Conservation (phyloP, 1,140 invertebrate genomes). For the Matsumurasca onukii region DNA sequence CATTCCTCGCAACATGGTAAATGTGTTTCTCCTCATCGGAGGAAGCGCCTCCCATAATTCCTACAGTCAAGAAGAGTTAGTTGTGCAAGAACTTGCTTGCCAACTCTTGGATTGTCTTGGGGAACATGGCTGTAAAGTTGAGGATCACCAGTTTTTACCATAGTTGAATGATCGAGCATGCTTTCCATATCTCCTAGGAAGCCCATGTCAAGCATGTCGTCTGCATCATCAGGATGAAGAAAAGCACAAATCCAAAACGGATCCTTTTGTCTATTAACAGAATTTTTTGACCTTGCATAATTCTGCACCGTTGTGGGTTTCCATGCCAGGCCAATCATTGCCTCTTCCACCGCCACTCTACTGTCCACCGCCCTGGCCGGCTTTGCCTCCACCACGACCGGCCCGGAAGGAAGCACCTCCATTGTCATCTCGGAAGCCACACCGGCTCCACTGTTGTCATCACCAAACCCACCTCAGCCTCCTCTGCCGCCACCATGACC, state of each 20-base stretch:
- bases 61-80: conserved; percentile 98
- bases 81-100: conserved; percentile 96
- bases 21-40: conserved; percentile 86
- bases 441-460: too few relatives aligned
- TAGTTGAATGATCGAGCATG: conserved; percentile 72
- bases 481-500: too few relatives aligned
- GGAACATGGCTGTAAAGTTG: conserved; percentile 99
- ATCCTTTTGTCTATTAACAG: too few relatives aligned
- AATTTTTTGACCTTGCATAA: too few relatives aligned
- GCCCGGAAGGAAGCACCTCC: too few relatives aligned
- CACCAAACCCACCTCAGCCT: too few relatives aligned
- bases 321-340: too few relatives aligned
- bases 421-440: too few relatives aligned
- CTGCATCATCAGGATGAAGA: conserved; percentile 92
- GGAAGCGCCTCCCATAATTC: conserved; percentile 93
- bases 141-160: conserved; percentile 83
- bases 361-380: too few relatives aligned
- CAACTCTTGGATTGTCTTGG: conserved; percentile 96
- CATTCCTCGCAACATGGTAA: conserved; percentile 58
- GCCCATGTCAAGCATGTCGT: conserved; percentile 95
- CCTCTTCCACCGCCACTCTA: too few relatives aligned
- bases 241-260: conserved; percentile 69
- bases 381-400: too few relatives aligned
- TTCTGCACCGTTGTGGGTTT: too few relatives aligned
- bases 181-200: conserved; percentile 76